Evolutionary conservation across 2,797 vertebrate species (phyloP).

Genomic region (Gallirallus australis): DNA sequence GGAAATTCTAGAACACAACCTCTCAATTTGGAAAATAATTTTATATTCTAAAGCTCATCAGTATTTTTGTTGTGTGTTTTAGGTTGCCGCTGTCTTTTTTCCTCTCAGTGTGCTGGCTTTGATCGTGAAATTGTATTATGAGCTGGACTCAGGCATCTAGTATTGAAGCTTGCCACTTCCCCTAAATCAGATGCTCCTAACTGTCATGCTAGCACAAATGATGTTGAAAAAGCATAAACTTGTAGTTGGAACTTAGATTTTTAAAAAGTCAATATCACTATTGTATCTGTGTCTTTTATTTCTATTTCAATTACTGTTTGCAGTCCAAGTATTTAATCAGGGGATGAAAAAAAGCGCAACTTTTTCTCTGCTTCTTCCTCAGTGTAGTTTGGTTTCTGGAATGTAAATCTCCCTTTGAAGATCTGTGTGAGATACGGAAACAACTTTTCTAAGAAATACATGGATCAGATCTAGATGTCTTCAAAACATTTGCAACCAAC

Average conservation of each 20-base stretch:
- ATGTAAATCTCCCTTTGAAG: not conserved
- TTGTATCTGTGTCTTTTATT: not conserved
- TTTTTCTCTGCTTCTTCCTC: not conserved
- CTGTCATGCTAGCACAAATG: not conserved
- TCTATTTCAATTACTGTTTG: not conserved
- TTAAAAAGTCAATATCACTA: not conserved
- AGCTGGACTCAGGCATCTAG: not conserved
- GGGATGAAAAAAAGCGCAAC: not conserved
- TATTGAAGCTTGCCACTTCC: not conserved
- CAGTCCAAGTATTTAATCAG: not conserved
- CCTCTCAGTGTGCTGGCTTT: not conserved
- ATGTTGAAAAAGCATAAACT: not conserved
- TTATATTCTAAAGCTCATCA: not conserved
- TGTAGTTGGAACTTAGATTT: not conserved
- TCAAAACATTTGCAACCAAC: not conserved
- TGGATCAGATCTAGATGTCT: not conserved
- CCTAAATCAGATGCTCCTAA: not conserved
- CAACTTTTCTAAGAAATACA: not conserved
- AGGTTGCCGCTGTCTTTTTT: not conserved
- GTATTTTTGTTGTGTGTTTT: not conserved
- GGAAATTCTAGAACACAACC: not conserved
- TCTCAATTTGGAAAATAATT: not conserved
- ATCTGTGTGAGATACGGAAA: not conserved
- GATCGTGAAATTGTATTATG: not conserved
- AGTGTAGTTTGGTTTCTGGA: not conserved